These are phyloP conservation scores for Tetranychus urticae DNA, from an alignment of 1,140 invertebrate species.

Conservation along the genomic window DNA sequence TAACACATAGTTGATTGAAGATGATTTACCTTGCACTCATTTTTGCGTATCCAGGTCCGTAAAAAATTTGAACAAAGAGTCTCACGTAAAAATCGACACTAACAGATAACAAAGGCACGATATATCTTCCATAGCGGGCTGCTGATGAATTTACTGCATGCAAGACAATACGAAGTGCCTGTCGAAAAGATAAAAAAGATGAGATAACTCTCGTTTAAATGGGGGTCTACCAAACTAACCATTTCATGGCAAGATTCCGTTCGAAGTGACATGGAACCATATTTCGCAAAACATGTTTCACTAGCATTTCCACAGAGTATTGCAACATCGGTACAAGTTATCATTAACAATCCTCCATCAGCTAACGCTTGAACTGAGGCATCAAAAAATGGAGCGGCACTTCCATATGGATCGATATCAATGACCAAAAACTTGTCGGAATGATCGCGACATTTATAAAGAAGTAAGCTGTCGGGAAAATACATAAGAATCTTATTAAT, in stretches of 20 bases:
- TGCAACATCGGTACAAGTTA: conserved; percentile 96
- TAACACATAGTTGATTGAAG: not conserved
- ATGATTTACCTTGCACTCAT: conserved; percentile 37
- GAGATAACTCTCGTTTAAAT: not conserved
- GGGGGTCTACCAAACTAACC: conserved; percentile 9
- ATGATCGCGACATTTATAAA: conserved; percentile 44
- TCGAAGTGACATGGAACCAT: conserved; percentile 66
- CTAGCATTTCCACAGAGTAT: conserved; percentile 81
- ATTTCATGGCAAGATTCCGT: conserved; percentile 85
- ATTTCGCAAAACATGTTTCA: conserved; percentile 82
- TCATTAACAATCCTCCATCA: conserved; percentile 37
- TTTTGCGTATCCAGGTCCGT: conserved; percentile 58
- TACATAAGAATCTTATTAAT: conserved; percentile 15
- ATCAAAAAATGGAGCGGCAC: conserved; percentile 76
- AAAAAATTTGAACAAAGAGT: conserved; percentile 64
- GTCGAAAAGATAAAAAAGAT: not conserved
- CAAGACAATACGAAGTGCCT: conserved; percentile 64
- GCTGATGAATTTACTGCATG: conserved; percentile 73
- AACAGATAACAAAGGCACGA: conserved; percentile 64
- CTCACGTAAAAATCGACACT: conserved; percentile 93
- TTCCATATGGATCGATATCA: conserved; percentile 94
- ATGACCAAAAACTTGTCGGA: conserved; percentile 59
- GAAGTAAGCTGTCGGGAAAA: conserved; percentile 36
- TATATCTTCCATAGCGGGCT: conserved; percentile 73
- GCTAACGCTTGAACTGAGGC: conserved; percentile 41